phyloP scores from a whole-genome alignment of 1,140 invertebrate species.

The Anagrus nilaparvatae region DNA sequence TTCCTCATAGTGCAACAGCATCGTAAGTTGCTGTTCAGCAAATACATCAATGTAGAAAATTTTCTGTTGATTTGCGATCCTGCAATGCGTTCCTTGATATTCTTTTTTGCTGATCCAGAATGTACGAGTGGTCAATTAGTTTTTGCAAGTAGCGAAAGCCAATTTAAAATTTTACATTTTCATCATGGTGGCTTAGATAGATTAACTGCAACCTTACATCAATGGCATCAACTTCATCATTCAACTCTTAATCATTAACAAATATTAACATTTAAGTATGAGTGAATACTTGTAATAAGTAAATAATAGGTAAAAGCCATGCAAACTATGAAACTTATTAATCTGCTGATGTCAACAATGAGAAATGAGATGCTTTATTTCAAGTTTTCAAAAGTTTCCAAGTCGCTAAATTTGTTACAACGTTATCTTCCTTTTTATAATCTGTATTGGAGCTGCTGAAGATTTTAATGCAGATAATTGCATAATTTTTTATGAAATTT shows the following conservation, averaged over 20 bases:
- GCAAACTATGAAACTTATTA: too few species aligned
- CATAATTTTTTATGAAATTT: too few species aligned
- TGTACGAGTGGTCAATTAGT: constrained; percentile 88
- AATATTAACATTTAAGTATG: too few species aligned
- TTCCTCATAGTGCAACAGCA: constrained; percentile 66
- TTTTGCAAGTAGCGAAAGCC: constrained; percentile 84
- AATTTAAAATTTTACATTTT: constrained; percentile 94
- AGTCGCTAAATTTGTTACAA: too few species aligned
- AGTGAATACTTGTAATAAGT: too few species aligned
- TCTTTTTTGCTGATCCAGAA: constrained; percentile 83
- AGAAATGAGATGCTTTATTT: too few species aligned
- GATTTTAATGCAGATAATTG: too few species aligned
- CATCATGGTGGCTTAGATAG: constrained; percentile 88
- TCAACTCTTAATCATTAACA: constrained; percentile 30
- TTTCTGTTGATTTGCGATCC: constrained; percentile 80
- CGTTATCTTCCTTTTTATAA: too few species aligned
- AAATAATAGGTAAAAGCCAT: too few species aligned
- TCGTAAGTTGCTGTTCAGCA: constrained; percentile 51
- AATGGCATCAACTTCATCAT: constrained; percentile 68
- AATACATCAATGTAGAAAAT: constrained; percentile 46
- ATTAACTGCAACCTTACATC: constrained; percentile 74
- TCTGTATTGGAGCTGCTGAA: too few species aligned
- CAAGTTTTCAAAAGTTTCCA: too few species aligned
- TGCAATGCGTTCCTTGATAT: constrained; percentile 84
- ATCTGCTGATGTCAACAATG: too few species aligned